Evolutionary conservation across 2,113 vertebrate species (phyloP).

Genomic region (Tetrax tetrax): DNA sequence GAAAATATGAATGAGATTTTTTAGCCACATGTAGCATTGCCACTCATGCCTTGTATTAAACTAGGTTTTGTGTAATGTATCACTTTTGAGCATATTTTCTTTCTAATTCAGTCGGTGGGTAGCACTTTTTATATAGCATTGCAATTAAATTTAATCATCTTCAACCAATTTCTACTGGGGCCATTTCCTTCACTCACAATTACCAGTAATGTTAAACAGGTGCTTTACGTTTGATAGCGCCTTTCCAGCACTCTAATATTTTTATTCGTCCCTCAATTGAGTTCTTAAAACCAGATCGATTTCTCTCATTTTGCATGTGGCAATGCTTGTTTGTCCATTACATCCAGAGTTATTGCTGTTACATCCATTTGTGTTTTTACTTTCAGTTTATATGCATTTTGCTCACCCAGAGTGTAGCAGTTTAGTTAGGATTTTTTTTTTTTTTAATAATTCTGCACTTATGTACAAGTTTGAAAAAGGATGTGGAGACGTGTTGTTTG

Average conservation of each 20-base stretch:
- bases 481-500: background rate
- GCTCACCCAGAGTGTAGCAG: background rate
- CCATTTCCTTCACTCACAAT: constrained; percentile 39
- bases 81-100: background rate
- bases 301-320: background rate
- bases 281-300: background rate
- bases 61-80: background rate
- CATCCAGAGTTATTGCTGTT: background rate
- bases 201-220: constrained; percentile 38
- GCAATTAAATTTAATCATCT: constrained; percentile 45
- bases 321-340: constrained; percentile 14
- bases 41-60: background rate
- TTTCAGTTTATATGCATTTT: background rate
- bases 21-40: background rate
- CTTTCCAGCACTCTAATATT: constrained; percentile 18
- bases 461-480: background rate
- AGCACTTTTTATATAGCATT: background rate
- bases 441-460: background rate
- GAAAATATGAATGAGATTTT: background rate
- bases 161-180: constrained; percentile 17
- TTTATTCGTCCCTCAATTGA: constrained; percentile 12
- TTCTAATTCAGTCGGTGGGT: background rate
- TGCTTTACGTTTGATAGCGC: constrained; percentile 27
- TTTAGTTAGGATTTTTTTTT: background rate
- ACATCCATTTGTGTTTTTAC: background rate